Conservation (phyloP, 1,140 invertebrate genomes). For the Uloborus diversus region DNA sequence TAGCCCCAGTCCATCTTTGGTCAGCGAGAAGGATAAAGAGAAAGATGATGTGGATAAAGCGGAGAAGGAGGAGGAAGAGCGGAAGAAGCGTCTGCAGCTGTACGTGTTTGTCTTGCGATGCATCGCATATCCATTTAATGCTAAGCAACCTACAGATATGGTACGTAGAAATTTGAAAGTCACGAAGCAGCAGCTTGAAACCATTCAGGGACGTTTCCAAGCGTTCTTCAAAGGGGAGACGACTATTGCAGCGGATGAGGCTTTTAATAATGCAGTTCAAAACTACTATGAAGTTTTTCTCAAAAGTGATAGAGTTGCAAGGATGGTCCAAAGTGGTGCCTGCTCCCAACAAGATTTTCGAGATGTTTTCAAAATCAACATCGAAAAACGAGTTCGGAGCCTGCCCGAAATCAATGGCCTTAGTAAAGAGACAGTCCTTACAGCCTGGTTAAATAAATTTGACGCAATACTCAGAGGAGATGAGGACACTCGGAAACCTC, state of each 20-base stretch:
- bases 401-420: constrained; percentile 98
- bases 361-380: constrained; percentile 97
- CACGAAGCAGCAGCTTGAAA: constrained; percentile 94
- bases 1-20: constrained; percentile 83
- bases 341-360: constrained; percentile 98
- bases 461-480: constrained; percentile 94
- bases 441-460: constrained; percentile 99
- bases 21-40: constrained; percentile 67
- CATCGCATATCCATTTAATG: constrained; percentile 99
- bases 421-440: constrained; percentile 98
- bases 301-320: constrained; percentile 92
- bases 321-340: constrained; percentile 96
- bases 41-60: constrained; percentile 56
- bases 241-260: constrained; percentile 98
- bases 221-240: constrained; percentile 83
- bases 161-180: constrained; percentile 91
- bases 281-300: constrained; percentile 98
- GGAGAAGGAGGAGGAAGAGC: constrained; percentile 72
- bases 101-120: constrained; percentile 99
- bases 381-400: constrained; percentile 94
- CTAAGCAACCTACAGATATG: constrained; percentile 99
- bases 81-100: constrained; percentile 90
- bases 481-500: constrained; percentile 79
- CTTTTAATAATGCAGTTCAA: constrained; percentile 98
- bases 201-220: constrained; percentile 94